Evolutionary conservation across 2,113 vertebrate species (phyloP), one percentile per base, ranked within the genome.

Genomic region (Podarcis muralis): DNA sequence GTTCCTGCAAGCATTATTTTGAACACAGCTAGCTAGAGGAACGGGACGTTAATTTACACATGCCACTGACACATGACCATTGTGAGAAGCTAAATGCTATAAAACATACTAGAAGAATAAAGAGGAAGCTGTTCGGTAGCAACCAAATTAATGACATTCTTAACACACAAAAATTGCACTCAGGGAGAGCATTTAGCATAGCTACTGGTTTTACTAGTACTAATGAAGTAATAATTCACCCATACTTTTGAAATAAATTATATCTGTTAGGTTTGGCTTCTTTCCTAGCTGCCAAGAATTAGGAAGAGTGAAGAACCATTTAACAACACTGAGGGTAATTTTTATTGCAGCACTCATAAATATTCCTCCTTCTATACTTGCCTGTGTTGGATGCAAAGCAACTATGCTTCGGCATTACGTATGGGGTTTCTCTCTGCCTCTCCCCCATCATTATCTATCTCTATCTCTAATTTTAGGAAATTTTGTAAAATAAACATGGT

Each of bases 201-300:
- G 74, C 87, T 87, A 66, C 87, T 94, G 86, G 74, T 91, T 32
- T 93, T 90, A 86, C 53, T 35, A 59, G 65, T 75, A 86, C 68
- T 87, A 91, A 93, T 59, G 88, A 90, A 93, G 87, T 84, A 93
- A 94, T 90, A 92, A 85, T 83, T 91, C 92, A 87, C 79, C n/a
- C 91, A 85, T 59, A 69, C 74, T 93, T 95, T 92, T 80, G 32
- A 91, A 94, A 94, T 91, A 95, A 94, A 93, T 94, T 88, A 3
- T 62, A 88, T 89, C 87, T 92, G 86, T 92, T 95, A 90, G 87
- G 78, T 95, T 95, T 93, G 93, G 93, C 93, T 79, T 86, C 81
- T 30, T 84, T 95, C 92, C 95, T 94, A 92, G 89, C 75, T 93
- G 88, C 48, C 91, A 90, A 85, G 74, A 74, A 93, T 85, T 91